Evolutionary conservation across 2,888 invertebrate species (phyloP), one percentile per base, ranked within the genome.

Genomic region (Lithophane ornitopus): DNA sequence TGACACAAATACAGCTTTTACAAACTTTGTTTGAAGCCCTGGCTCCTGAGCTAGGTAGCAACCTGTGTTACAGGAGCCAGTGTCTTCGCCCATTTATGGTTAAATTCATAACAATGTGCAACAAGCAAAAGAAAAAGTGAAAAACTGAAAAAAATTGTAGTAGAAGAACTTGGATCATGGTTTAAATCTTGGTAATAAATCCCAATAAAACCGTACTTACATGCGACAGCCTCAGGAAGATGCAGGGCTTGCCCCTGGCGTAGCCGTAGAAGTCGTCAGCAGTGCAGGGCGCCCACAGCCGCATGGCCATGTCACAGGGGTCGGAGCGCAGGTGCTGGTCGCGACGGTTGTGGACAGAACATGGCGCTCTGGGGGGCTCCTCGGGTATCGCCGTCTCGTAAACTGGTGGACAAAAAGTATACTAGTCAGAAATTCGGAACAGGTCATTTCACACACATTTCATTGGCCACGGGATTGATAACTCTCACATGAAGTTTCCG

Each of bases 201-300:
- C 12, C n/a, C 12, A n/a, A n/a, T n/a, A n/a, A 54, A 54, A 54
- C n/a, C n/a, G 12, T 54, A 54, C 94, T 92, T 74, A 96, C 96
- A 78, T 97, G 97, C 88, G 98, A 98, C 52, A 98, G 94, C 87
- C 98, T 97, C 72, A 98, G 96, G 88, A 98, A 97, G 74, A 98
- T 97, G 91, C 98, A 98, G 0, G 98, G 98, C 81, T 95, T 97
- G 3, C 98, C 98, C 65, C 96, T 96, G 71, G 97, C 97, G 92
- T 98, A 98, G 16, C 98, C 98, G 90, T 97, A 98, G 88, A 97
- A 97, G 82, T 98, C 97, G 85, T 97, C 97, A 72, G 97, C 97
- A 26, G 97, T 97, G 93, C 98, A 98, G 0, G 97, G 97, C 1
- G 89, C 87, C 95, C 95, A 96, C 80, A 92, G 79, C 22, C 89